phyloP scores from a whole-genome alignment of 1,140 invertebrate species.

The Panagrolaimus sp. region DNA sequence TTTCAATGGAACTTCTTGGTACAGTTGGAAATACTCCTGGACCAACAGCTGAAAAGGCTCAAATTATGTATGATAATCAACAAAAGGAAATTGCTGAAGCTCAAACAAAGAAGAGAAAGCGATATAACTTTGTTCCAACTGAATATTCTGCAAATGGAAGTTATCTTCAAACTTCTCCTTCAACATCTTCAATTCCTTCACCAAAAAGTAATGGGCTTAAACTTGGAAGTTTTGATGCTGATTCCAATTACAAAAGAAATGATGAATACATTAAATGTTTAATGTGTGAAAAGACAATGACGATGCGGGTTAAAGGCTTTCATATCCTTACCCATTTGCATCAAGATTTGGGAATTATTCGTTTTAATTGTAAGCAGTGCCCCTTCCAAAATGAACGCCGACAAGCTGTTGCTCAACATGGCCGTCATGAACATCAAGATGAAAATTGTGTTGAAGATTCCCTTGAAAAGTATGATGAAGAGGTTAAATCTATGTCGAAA shows the following conservation, averaged over 20 bases:
- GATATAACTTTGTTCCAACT: neutral
- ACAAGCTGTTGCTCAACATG: slow-evolving; percentile 51
- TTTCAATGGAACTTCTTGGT: slow-evolving; percentile 58
- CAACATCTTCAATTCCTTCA: neutral
- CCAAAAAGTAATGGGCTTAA: neutral
- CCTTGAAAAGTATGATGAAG: slow-evolving; percentile 48
- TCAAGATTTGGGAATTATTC: slow-evolving; percentile 53
- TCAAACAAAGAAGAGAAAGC: slow-evolving; percentile 16
- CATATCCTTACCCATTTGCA: slow-evolving; percentile 54
- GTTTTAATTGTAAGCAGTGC: slow-evolving; percentile 51
- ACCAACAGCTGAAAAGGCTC: slow-evolving; percentile 45
- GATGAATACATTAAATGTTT: slow-evolving; percentile 48
- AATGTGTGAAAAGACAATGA: slow-evolving; percentile 52
- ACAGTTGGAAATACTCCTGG: slow-evolving; percentile 54
- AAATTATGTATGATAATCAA: slow-evolving; percentile 36
- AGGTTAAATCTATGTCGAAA: slow-evolving; percentile 54
- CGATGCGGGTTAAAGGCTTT: slow-evolving; percentile 54
- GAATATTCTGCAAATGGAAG: neutral
- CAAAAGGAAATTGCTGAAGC: slow-evolving; percentile 26
- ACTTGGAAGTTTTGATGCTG: neutral
- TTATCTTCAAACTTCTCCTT: neutral
- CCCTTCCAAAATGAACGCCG: slow-evolving; percentile 53
- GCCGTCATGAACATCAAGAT: slow-evolving; percentile 47
- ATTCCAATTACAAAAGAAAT: slow-evolving; percentile 1
- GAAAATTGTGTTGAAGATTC: slow-evolving; percentile 44